A percentile compares a stretch with the other conserved stretches of the same genome.
phyloP scores from a whole-genome alignment of 1,140 invertebrate genomes.

The Aphelenchoides besseyi region DNA sequence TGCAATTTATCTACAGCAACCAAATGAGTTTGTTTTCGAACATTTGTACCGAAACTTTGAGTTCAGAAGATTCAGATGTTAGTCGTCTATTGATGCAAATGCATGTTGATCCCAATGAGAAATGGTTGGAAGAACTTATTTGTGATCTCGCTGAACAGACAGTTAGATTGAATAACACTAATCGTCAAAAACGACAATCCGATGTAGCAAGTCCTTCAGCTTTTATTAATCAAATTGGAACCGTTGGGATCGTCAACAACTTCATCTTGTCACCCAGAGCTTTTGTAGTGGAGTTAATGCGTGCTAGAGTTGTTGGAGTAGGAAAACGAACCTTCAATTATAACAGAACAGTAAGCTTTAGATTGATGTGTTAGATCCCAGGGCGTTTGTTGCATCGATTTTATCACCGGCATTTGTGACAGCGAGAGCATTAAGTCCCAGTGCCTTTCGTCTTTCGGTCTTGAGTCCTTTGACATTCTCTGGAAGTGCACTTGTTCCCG shows the following conservation, averaged over 20 bases:
- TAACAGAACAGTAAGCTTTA: no score
- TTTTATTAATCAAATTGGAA: conserved; percentile 2
- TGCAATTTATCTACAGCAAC: neutral
- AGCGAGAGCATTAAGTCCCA: conserved; percentile 29
- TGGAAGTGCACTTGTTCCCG: conserved; percentile 34
- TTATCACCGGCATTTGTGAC: neutral
- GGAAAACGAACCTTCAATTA: no score
- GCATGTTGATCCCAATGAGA: neutral
- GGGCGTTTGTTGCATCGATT: neutral
- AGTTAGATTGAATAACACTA: neutral
- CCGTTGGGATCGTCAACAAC: neutral
- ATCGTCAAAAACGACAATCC: neutral
- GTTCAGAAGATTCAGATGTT: neutral
- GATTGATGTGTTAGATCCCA: conserved; percentile 6
- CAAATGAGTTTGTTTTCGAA: neutral
- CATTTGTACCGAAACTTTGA: neutral
- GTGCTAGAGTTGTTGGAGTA: neutral
- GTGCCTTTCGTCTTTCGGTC: conserved; percentile 32
- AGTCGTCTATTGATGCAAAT: neutral
- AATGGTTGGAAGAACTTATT: neutral
- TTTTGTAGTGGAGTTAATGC: neutral
- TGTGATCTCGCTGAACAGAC: neutral
- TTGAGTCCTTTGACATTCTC: conserved; percentile 28
- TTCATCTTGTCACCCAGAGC: neutral
- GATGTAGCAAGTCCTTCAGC: neutral